Conservation (phyloP, 2,797 vertebrate species). For the Cynodonichthys magdalenae region DNA sequence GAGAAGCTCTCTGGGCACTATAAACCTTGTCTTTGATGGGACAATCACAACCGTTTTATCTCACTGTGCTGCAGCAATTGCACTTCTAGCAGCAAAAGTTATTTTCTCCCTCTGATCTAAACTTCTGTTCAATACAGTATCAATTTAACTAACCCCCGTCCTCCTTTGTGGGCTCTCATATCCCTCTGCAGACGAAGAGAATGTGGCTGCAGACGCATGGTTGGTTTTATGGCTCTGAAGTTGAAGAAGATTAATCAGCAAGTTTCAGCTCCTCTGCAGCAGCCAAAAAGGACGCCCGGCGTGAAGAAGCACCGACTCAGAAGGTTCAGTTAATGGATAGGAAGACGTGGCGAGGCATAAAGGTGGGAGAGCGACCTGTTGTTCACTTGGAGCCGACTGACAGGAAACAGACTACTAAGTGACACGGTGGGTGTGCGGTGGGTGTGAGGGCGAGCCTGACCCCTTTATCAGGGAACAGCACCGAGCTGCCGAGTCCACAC, state of each 20-base stretch:
- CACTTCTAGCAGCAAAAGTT: conserved; percentile 55
- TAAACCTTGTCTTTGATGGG: conserved; percentile 61
- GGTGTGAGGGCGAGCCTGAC: conserved; percentile 56
- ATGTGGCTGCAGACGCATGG: conserved; percentile 41
- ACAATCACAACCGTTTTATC: conserved; percentile 67
- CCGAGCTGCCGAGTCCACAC: conserved; percentile 46
- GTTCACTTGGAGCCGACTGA: conserved; percentile 29
- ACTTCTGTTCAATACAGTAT: conserved; percentile 70
- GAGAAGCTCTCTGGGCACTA: conserved; percentile 51
- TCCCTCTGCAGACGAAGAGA: conserved; percentile 47
- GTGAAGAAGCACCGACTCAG: conserved; percentile 13
- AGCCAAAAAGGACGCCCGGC: conserved; percentile 25
- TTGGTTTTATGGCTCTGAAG: conserved; percentile 36
- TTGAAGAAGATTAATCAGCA: conserved; percentile 63
- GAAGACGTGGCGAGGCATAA: conserved; percentile 13
- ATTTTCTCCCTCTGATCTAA: conserved; percentile 56
- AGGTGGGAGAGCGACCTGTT: conserved; percentile 33
- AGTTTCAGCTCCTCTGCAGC: conserved; percentile 33
- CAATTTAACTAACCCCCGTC: conserved; percentile 60
- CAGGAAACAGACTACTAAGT: conserved; percentile 55
- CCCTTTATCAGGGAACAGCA: conserved; percentile 66
- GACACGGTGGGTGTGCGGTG: conserved; percentile 45
- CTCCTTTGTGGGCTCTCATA: conserved; percentile 34
- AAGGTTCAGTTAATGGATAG: conserved; percentile 19
- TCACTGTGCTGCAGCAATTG: conserved; percentile 39